phyloP scores from a whole-genome alignment of 2,797 vertebrate species.

The Eidolon dupreanum region DNA sequence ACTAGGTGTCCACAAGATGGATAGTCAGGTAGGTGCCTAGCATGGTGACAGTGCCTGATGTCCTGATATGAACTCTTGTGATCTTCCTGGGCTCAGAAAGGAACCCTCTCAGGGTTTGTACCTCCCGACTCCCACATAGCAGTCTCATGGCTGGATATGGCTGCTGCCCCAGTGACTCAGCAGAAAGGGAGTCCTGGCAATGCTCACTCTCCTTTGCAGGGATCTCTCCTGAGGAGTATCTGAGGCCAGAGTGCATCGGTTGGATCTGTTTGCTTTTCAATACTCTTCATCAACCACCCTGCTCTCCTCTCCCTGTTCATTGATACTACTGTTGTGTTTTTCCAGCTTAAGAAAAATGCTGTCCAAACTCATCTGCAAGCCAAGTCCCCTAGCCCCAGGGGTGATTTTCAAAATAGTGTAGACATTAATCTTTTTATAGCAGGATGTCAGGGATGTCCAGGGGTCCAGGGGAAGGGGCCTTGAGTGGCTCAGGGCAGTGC shows the following conservation, averaged over 20 bases:
- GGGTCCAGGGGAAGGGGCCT: neutral
- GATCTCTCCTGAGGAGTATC: neutral
- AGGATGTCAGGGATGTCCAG: neutral
- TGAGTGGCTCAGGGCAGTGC: neutral
- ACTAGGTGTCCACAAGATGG: neutral
- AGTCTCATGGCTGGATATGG: neutral
- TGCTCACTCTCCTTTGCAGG: neutral
- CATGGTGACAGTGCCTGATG: fast-evolving
- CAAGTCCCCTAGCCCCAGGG: neutral
- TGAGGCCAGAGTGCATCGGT: neutral
- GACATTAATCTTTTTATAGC: neutral
- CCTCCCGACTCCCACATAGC: neutral
- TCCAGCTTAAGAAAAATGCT: slow-evolving; percentile 15
- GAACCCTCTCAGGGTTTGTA: neutral
- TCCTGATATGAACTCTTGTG: neutral
- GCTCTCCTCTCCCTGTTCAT: neutral
- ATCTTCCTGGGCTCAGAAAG: neutral
- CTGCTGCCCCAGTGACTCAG: slow-evolving; percentile 24
- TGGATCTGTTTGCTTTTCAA: neutral
- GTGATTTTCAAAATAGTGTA: slow-evolving; percentile 20
- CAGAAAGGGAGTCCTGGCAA: neutral
- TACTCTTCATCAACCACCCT: neutral
- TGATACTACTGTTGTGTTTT: slow-evolving; percentile 6
- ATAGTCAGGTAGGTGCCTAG: neutral
- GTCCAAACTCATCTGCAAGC: neutral